Percentiles rank a stretch among this genome's conserved stretches.
phyloP scores from a whole-genome alignment of 2,888 invertebrate genomes.

The Erynnis tages region DNA sequence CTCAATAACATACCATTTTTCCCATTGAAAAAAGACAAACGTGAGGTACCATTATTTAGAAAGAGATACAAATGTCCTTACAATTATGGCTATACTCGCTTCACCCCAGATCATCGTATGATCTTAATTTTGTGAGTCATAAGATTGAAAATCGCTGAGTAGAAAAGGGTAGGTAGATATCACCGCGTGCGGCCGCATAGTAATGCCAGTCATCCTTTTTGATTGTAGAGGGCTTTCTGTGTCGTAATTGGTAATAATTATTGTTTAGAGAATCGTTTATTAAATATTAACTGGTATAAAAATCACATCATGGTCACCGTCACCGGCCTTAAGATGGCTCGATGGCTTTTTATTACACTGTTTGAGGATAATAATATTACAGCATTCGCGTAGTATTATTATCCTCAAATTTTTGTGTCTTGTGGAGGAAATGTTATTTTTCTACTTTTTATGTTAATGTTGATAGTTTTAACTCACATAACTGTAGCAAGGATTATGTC shows the following conservation, averaged over 20 bases:
- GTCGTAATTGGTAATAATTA: constrained; percentile 76
- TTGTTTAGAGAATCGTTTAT: constrained; percentile 61
- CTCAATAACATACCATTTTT: background rate
- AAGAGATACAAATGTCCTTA: constrained; percentile 18
- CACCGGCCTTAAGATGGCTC: constrained; percentile 2
- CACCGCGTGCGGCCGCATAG: constrained; percentile 73
- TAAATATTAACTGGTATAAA: constrained; percentile 37
- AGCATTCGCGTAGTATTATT: too few species aligned
- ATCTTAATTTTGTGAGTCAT: background rate
- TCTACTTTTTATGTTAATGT: too few species aligned
- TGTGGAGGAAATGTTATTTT: too few species aligned
- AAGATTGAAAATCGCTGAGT: constrained; percentile 1
- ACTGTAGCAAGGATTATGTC: too few species aligned
- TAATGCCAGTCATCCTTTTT: constrained; percentile 76
- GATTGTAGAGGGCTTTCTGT: constrained; percentile 72
- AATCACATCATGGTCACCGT: constrained; percentile 37
- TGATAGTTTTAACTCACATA: too few species aligned
- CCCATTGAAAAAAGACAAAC: background rate
- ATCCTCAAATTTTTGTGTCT: too few species aligned
- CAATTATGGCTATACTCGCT: background rate
- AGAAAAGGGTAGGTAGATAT: constrained; percentile 32
- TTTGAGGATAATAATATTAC: too few species aligned
- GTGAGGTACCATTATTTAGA: constrained; percentile 1
- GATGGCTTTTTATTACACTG: constrained; percentile 10
- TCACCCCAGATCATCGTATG: background rate